A percentile compares a stretch with the other conserved stretches of the same genome.
phyloP scores from a whole-genome alignment of 2,113 vertebrate genomes.

The Syngnathus typhle region DNA sequence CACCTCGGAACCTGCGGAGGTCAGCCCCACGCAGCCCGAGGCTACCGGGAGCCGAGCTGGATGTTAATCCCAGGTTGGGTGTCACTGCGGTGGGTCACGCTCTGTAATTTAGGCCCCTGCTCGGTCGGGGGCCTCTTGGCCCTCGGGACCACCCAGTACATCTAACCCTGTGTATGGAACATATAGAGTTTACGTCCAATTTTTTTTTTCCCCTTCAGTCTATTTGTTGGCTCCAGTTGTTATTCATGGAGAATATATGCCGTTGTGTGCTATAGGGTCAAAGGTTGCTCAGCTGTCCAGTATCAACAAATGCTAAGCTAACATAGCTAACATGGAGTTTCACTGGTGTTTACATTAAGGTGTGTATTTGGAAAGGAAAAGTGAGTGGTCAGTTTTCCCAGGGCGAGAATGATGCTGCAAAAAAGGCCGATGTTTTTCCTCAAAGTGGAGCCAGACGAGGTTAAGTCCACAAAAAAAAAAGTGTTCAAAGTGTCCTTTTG shows the following conservation, averaged over 20 bases:
- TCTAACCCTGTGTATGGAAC: background rate
- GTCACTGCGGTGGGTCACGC: constrained; percentile 48
- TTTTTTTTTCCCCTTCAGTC: background rate
- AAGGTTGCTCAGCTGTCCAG: background rate
- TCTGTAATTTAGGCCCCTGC: constrained; percentile 61
- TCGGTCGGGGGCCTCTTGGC: constrained; percentile 42
- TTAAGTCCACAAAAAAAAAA: constrained; percentile 5
- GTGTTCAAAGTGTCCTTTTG: constrained; percentile 31
- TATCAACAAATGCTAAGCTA: background rate
- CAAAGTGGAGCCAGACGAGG: constrained; percentile 11
- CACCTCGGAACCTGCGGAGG: constrained; percentile 43
- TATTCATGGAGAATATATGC: background rate
- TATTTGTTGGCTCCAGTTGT: background rate
- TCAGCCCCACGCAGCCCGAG: constrained; percentile 40
- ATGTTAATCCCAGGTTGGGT: constrained; percentile 65
- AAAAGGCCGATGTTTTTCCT: constrained; percentile 5
- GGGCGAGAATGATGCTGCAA: background rate
- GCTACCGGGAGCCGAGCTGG: constrained; percentile 35
- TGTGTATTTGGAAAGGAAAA: background rate
- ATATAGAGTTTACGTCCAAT: background rate
- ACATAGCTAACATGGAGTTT: background rate
- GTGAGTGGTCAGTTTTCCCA: background rate
- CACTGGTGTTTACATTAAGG: background rate
- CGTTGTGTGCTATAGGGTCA: background rate
- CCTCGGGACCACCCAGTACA: constrained; percentile 58